These are phyloP conservation scores for Thunnus thynnus DNA, from an alignment of 2,113 vertebrate genomes.

Conservation along the genomic window DNA sequence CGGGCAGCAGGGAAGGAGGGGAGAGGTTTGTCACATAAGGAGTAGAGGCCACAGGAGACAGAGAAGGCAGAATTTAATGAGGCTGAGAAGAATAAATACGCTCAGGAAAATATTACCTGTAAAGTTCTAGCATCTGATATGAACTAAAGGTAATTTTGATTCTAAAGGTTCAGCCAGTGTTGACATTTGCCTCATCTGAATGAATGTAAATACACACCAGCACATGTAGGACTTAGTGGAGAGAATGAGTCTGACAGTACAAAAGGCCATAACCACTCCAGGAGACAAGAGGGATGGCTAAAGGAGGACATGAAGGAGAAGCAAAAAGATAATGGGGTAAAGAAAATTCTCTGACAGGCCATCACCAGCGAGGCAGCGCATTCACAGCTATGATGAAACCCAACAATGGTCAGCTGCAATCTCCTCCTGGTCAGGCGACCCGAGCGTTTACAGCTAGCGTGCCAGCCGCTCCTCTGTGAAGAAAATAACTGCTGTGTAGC, in stretches of 20 bases:
- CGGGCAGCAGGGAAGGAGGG: not conserved
- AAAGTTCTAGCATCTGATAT: constrained; percentile 30
- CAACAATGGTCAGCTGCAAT: constrained; percentile 72
- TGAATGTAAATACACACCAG: constrained; percentile 20
- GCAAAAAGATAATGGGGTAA: constrained; percentile 52
- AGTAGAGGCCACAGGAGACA: not conserved
- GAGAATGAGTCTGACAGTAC: constrained; percentile 42
- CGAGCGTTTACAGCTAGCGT: constrained; percentile 24
- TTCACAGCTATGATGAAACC: constrained; percentile 68
- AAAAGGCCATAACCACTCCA: constrained; percentile 24
- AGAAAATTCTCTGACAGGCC: constrained; percentile 56
- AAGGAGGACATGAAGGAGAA: constrained; percentile 32
- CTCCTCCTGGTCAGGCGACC: constrained; percentile 48
- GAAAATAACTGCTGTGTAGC: constrained; percentile 37
- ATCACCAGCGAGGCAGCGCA: constrained; percentile 42
- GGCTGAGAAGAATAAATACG: constrained; percentile 13
- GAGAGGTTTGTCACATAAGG: constrained; percentile 17
- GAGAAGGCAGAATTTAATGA: constrained; percentile 1
- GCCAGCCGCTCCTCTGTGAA: constrained; percentile 25
- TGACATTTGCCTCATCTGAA: constrained; percentile 36
- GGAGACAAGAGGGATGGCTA: constrained; percentile 23
- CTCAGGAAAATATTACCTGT: constrained; percentile 10
- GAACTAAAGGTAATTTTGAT: constrained; percentile 29
- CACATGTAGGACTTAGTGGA: constrained; percentile 4
- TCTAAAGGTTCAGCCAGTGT: not conserved